Base-by-base conservation (phyloP, 2,797 vertebrate genomes). In the Anabacerthia variegaticeps region DNA sequence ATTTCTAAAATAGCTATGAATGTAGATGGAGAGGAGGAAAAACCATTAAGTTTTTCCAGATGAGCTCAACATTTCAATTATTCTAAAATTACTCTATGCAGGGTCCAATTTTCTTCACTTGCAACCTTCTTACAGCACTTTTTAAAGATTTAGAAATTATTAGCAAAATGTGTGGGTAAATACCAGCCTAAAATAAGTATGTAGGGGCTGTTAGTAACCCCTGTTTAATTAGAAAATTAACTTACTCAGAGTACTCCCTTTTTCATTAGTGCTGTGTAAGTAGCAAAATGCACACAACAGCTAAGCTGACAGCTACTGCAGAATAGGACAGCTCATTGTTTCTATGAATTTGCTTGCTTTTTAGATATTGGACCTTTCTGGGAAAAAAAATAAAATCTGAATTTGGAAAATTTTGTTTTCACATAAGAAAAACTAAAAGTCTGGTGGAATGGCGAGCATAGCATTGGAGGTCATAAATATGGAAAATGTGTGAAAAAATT, bases 141-240 rank as follows among this genome's bases (percentile, higher is more conserved):
- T 85, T 32, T 37, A 74, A 94, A 46, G 62, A 73, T 41, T 67
- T 79, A 58, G 27, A 89, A 95, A 73, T 73, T 32, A 51, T 76
- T 89, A 90, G 12, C 20, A 11, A 95, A 91, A 10, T 61, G 15
- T 71, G 12, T 44, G 63, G 73, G 44, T 46, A 80, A 88, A 88
- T 94, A 80, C 1, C 2, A 65, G 37, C n/a, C 49, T 83, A 52
- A 89, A 61, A 39, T 66, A 68, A 75, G 36, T 73, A 75, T 44
- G 37, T 19, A 62, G 81, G 17, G 27, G 22, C 23, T 62, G 28
- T 27, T 91, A 91, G 36, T 10, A 89, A 44, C 24, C 4, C 22
- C 12, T 52, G 78, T 88, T 92, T 94, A 88, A 79, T 92, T 89
- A 88, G 54, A 78, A 86, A 89, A 94, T 92, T 78, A 91, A 80